Evolutionary conservation across 2,797 vertebrate genomes (phyloP), one percentile per base, ranked within the genome.

Genomic region (Danio choprae): DNA sequence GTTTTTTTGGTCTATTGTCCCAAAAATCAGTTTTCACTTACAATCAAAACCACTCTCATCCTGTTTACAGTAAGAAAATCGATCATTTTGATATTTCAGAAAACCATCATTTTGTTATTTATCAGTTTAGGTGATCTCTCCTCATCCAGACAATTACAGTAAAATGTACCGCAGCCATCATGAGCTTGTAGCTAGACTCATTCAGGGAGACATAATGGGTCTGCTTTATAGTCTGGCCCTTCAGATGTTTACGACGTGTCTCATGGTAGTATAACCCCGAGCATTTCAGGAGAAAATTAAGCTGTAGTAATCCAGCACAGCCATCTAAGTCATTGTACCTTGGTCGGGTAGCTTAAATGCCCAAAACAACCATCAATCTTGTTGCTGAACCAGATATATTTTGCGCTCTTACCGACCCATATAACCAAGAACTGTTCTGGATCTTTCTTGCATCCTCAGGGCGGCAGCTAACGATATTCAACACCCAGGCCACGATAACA

Each of bases 381-480:
- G 48, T 50, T 43, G 48, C 60, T 10, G 13, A 75, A 71, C 16
- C 6, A 64, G 51, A 48, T 51, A 22, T 64, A 18, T 29, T 53
- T 68, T 51, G 53, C 41, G n/a, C n/a, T 65, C 0, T 44, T 44
- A 72, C 16, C 18, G 63, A 55, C 36, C 59, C 44, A 56, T 29
- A 1, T 64, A 13, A 65, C 7, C 69, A 65, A 77, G 62, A 22
- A 73, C 40, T 58, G 50, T 50, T 85, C 10, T 79, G 69, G 48
- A 70, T 91, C 46, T 91, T 67, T 89, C 83, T 76, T 83, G 55
- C 73, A 65, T 80, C 77, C 83, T 81, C 90, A 99, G 98, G 98
- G 88, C 97, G 98, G 74, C 96, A 98, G 93, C 90, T 99, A 90
- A 99, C 98, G 73, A 99, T 99, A 93, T 99, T 99, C 96, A 99